Conservation (phyloP, 2,797 vertebrate species). For the Syngnathus acus region DNA sequence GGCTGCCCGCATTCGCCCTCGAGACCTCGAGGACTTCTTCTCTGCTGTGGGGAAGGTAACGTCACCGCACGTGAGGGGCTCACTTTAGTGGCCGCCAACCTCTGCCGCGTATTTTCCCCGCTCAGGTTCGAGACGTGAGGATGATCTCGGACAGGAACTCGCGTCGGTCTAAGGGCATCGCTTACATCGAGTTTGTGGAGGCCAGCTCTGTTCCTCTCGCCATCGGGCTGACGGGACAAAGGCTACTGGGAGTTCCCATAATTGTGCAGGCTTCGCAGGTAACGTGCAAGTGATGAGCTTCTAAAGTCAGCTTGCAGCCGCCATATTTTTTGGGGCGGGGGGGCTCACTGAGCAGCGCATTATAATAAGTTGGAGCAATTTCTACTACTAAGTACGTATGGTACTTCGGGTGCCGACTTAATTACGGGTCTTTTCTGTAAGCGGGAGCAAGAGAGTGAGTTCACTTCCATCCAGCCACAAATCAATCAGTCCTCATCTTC, state of each 20-base stretch:
- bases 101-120: neutral
- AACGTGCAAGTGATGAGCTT: too few species aligned
- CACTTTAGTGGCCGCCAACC: neutral
- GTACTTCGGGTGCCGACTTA: too few species aligned
- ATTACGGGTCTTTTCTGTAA: too few species aligned
- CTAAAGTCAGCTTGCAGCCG: too few species aligned
- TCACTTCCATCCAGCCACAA: too few species aligned
- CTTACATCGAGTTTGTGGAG: constrained; percentile 96
- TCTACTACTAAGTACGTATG: too few species aligned
- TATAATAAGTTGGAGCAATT: too few species aligned
- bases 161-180: constrained; percentile 95
- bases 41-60: constrained; percentile 91
- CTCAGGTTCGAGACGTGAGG: constrained; percentile 88
- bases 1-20: constrained; percentile 88
- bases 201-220: constrained; percentile 91
- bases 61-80: too few species aligned
- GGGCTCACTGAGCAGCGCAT: too few species aligned
- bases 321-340: too few species aligned
- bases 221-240: constrained; percentile 92
- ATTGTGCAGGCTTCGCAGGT: constrained; percentile 92
- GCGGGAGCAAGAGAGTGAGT: too few species aligned
- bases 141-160: constrained; percentile 99
- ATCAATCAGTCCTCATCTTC: too few species aligned
- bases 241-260: constrained; percentile 92
- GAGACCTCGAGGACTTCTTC: constrained; percentile 96